phyloP scores from a whole-genome alignment of 2,797 vertebrate genomes.

The Brotula barbata region DNA sequence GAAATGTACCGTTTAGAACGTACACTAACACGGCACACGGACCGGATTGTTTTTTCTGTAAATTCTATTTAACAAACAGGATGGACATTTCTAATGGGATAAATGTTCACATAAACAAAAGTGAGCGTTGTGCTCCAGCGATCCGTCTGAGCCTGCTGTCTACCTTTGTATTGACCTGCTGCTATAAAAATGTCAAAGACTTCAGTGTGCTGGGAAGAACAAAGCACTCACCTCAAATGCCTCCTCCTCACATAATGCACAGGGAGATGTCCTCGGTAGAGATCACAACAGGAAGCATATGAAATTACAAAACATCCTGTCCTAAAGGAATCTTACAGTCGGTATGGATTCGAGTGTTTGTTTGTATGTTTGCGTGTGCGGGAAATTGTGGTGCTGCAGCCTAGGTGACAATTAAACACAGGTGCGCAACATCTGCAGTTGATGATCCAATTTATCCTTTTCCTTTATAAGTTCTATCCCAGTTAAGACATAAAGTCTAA shows the following conservation, averaged over 20 bases:
- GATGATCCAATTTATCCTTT: too few species aligned
- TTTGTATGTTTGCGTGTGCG: not conserved
- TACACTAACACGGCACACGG: too few species aligned
- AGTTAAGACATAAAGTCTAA: too few species aligned
- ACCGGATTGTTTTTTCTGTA: too few species aligned
- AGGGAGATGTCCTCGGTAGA: slow-evolving; percentile 56
- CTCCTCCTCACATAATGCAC: slow-evolving; percentile 60
- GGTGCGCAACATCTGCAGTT: too few species aligned
- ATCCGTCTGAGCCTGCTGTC: slow-evolving; percentile 24
- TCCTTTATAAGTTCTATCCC: too few species aligned
- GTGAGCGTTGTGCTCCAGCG: too few species aligned
- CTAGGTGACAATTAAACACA: too few species aligned
- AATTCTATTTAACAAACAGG: too few species aligned
- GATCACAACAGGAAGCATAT: slow-evolving; percentile 65
- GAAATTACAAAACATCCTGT: slow-evolving; percentile 63
- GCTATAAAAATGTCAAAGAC: slow-evolving; percentile 59
- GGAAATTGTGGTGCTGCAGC: too few species aligned
- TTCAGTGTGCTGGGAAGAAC: slow-evolving; percentile 64
- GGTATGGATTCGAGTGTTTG: not conserved
- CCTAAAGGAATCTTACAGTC: slow-evolving; percentile 54
- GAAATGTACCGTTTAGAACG: too few species aligned
- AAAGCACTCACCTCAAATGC: slow-evolving; percentile 62
- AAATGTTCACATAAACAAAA: slow-evolving; percentile 40
- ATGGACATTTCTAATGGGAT: too few species aligned
- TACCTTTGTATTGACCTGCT: slow-evolving; percentile 50